Base-by-base conservation (phyloP, 2,888 invertebrate species). In the Thysanoteuthis rhombus region DNA sequence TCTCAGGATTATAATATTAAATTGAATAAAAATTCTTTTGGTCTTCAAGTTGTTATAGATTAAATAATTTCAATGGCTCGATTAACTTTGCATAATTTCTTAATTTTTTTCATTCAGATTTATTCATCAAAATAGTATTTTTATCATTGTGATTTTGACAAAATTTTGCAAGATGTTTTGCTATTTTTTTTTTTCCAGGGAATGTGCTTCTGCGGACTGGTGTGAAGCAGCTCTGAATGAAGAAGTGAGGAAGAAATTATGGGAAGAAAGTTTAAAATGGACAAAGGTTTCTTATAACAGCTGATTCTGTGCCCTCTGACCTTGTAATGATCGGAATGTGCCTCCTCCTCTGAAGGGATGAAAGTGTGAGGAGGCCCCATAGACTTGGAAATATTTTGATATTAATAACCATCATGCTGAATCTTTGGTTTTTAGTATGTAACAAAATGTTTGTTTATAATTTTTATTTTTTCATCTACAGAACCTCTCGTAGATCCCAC, bases 191-290 rank as follows among this genome's bases (percentile, higher is more conserved):
- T 38, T 36, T 39, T 94, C 12, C 94, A 96, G 96, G 94, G 96
- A 96, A 90, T 96, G 96, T 94, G 95, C 95, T 45, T 94, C 95
- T 92, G 93, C 93, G 22, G 90, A 94, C 38, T 94, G 95, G 90
- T 93, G 94, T 40, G 95, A 94, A 38, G 94, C 92, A 93, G 94
- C 94, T 8, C 92, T 94, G 32, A 94, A 95, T 94, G 95, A 94
- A 89, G 95, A 95, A 91, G 47, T 95, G 12, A 95, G 95, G 93
- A 94, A 95, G 38, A 94, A 95, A 42, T 93, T 96, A 25, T 96
- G 95, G 95, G 93, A 94, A 93, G 94, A 95, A 92, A 95, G 96
- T 38, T 45, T 96, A 93, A 94, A 96, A 92, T 95, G 96, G 96
- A 95, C 95, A 19, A 94, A 95, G 32, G 94, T 95, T 75, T 94